Percentiles rank a stretch among this genome's conserved stretches.
These are phyloP conservation scores for Brenthis ino DNA, from an alignment of 2,888 invertebrate species.

Conservation along the genomic window DNA sequence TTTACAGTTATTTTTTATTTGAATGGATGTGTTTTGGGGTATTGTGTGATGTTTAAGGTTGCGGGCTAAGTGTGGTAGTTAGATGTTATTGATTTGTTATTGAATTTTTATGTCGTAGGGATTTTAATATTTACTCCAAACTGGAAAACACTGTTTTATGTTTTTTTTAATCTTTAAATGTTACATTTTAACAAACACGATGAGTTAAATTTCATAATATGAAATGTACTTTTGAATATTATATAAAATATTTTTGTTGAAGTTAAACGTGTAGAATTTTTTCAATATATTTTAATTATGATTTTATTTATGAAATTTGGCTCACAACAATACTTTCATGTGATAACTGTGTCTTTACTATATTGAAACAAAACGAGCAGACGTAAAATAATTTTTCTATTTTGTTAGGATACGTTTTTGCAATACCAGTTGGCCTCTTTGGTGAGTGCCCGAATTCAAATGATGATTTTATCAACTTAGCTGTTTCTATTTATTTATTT, in stretches of 20 bases:
- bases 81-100: neutral
- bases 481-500: constrained; percentile 44
- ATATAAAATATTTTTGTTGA: no score
- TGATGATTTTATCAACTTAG: constrained; percentile 52
- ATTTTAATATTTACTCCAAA: neutral
- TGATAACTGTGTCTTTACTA: neutral
- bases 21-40: constrained; percentile 5
- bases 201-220: constrained; percentile 10
- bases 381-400: constrained; percentile 66
- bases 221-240: neutral
- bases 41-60: constrained; percentile 13
- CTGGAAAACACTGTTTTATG: neutral
- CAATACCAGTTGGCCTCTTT: constrained; percentile 80
- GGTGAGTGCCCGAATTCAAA: constrained; percentile 73
- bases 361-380: constrained; percentile 24
- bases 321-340: neutral
- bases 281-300: no score
- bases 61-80: constrained; percentile 21
- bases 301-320: constrained; percentile 8
- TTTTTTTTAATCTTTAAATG: no score
- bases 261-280: no score
- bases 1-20: neutral
- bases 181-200: neutral
- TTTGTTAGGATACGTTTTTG: constrained; percentile 78
- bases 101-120: neutral